These are phyloP conservation scores for Sclerodermus sp. DNA, from an alignment of 2,888 invertebrate genomes.

Conservation along the genomic window DNA sequence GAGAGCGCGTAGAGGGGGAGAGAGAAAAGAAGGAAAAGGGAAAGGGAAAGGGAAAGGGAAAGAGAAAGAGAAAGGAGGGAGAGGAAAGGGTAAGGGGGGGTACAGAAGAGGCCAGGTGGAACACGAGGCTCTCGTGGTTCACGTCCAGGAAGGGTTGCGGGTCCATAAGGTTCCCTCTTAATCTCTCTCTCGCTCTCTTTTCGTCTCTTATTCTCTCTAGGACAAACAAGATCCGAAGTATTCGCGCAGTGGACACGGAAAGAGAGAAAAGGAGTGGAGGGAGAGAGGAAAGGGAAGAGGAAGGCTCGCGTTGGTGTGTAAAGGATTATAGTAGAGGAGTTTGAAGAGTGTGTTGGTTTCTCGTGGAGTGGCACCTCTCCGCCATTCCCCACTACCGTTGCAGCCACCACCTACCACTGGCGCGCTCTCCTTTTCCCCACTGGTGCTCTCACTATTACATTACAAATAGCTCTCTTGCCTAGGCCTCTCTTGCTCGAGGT, in stretches of 20 bases:
- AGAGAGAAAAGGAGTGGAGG: neutral
- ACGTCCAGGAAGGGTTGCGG: conserved; percentile 33
- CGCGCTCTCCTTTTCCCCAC: conserved; percentile 26
- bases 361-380: conserved; percentile 31
- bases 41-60: conserved; percentile 1
- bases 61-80: conserved; percentile 3
- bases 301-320: neutral
- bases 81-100: neutral
- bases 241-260: neutral
- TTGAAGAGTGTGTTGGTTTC: conserved; percentile 16
- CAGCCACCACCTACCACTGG: conserved; percentile 7
- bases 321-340: neutral
- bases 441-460: conserved; percentile 46
- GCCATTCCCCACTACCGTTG: conserved; percentile 8
- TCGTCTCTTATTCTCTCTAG: conserved; percentile 64
- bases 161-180: conserved; percentile 25
- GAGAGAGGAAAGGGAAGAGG: neutral
- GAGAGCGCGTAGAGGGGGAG: conserved; percentile 3
- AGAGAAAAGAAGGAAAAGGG: conserved; percentile 6
- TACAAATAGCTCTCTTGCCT: conserved; percentile 50
- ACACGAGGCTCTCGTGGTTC: conserved; percentile 14
- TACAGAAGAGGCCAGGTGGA: conserved; percentile 30
- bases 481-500: conserved; percentile 31
- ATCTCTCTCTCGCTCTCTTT: conserved; percentile 19
- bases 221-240: too few species aligned